Evolutionary conservation across 2,888 invertebrate genomes (phyloP), one percentile per base, ranked within the genome.

Genomic region (Nasonia oneida): DNA sequence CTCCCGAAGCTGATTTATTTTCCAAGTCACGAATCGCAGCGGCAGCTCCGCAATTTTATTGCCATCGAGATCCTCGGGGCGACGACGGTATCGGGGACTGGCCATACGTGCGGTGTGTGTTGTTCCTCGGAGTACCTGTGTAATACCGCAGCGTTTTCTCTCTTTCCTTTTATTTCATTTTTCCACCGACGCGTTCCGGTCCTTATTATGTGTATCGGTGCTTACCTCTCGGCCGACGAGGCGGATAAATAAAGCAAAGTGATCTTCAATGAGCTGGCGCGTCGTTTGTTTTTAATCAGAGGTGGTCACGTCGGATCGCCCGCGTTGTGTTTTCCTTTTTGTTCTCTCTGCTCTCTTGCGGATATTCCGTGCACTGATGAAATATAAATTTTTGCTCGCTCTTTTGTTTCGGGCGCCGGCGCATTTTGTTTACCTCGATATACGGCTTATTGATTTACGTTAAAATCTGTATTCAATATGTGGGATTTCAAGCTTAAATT

Each of bases 141-240:
- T 74, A 53, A 29, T 61, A 73, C 29, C 18, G 2, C 15, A 29
- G 53, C 14, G 8, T 3, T 10, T 33, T 42, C 42, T 70, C 39
- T 70, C 37, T n/a, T 57, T 29, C 29, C 70, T 33, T 71, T 70
- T 14, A n/a, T 53, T 53, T 53, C 18, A 53, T 81, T 80, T 39
- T n/a, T 57, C 33, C n/a, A 37, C 81, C 8, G 33, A 4, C 53
- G 15, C 18, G 29, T n/a, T n/a, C 8, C 8, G 18, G 29, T 37
- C 12, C 70, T 84, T 84, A 84, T 80, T 84, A 75, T 80, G 80
- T 84, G 80, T 84, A 80, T 80, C 80, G 80, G 18, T 75, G 70
- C 74, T 77, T 71, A 23, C 70, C 15, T 23, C 37, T 18, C 39
- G 0, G n/a, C 33, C 29, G 33, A 67, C 29, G 33, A 67, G 14